Conservation (phyloP, 2,797 vertebrate species). For the Chelidonichthys spinosus region DNA sequence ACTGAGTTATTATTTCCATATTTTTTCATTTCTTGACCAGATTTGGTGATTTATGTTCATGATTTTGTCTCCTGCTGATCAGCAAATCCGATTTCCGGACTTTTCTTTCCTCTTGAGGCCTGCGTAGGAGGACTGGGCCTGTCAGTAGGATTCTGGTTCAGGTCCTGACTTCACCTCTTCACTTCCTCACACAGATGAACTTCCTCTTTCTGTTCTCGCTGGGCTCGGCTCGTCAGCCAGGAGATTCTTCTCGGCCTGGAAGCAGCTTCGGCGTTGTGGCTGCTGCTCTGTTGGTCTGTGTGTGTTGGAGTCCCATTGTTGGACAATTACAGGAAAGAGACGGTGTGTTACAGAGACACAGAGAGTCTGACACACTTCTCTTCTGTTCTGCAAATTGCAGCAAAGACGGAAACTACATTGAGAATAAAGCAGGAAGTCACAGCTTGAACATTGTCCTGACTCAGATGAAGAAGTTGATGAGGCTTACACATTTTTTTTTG, state of each 20-base stretch:
- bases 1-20: not conserved
- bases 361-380: constrained; percentile 11
- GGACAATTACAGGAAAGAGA: constrained; percentile 73
- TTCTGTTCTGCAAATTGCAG: constrained; percentile 45
- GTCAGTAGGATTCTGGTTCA: constrained; percentile 18
- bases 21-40: not conserved
- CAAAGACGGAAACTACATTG: constrained; percentile 60
- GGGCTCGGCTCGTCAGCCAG: constrained; percentile 4
- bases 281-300: not conserved
- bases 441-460: constrained; percentile 63
- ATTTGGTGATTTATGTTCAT: not conserved
- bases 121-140: constrained; percentile 5
- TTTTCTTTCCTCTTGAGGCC: not conserved
- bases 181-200: constrained; percentile 61
- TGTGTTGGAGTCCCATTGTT: not conserved
- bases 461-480: constrained; percentile 40
- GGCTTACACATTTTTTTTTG: constrained; percentile 21
- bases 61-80: not conserved
- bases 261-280: not conserved
- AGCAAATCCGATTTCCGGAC: not conserved
- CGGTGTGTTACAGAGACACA: constrained; percentile 34
- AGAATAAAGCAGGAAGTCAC: constrained; percentile 71
- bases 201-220: constrained; percentile 67
- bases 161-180: constrained; percentile 51
- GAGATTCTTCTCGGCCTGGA: constrained; percentile 13